Evolutionary conservation across 2,113 vertebrate species (phyloP), one percentile per base, ranked within the genome.

Genomic region (Nanorana parkeri): DNA sequence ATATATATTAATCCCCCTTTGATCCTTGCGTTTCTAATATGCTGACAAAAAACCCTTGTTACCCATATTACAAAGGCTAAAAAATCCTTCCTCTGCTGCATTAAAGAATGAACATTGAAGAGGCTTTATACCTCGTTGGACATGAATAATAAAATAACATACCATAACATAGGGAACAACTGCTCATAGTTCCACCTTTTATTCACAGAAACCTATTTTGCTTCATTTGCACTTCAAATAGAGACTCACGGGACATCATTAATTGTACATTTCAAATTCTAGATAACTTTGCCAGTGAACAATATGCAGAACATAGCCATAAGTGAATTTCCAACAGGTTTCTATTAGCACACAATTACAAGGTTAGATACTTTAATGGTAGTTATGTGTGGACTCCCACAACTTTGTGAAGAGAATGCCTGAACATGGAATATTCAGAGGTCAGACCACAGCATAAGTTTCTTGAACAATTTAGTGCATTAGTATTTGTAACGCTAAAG

Each of bases 91-190:
- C 29, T 71, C 26, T 79, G 21, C 65, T 41, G 17, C n/a, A 29
- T 29, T 28, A 80, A 23, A 23, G 26, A 71, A 51, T 61, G 29
- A 54, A 56, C 52, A 24, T 19, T 56, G 77, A 68, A 68, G 20
- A 68, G 26, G n/a, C 11, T 63, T 47, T 19, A 26, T 60, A 41
- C 78, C 23, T 72, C 67, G 72, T 28, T 47, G 67, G 55, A 5
- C 36, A 71, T 80, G 55, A 80, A 80, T 80, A 80, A 80, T 80
- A 80, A 63, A 80, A 47, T 80, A 80, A 80, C 78, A 69, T 61
- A 47, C 16, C 28, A n/a, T n/a, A n/a, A 17, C 32, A 28, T 17
- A 47, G 67, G 32, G 17, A 80, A n/a, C 61, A 80, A 32, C 66
- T 79, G 65, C 72, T 81, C 41, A 73, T 73, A 65, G 60, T 64